Conservation (phyloP, 2,797 vertebrate genomes). For the Chaetophractus vellerosus region DNA sequence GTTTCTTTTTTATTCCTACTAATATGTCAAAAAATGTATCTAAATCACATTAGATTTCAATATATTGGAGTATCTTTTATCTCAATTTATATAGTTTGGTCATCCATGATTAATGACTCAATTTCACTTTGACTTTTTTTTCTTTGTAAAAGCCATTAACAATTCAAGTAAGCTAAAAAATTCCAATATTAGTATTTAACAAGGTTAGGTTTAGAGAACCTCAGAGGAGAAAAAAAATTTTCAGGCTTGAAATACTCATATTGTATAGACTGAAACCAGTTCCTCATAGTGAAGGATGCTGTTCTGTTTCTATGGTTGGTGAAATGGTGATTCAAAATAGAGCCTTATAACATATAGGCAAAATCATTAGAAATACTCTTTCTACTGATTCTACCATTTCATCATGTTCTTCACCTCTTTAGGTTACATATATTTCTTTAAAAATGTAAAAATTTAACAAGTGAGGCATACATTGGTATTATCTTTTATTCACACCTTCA, state of each 20-base stretch:
- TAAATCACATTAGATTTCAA: slow-evolving; percentile 13
- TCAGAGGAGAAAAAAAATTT: background rate
- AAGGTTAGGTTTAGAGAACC: background rate
- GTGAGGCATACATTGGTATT: background rate
- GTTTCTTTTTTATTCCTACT: background rate
- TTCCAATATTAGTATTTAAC: background rate
- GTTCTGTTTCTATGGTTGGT: background rate
- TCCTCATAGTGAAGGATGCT: background rate
- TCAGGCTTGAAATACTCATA: background rate
- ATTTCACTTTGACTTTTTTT: background rate
- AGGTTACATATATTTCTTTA: background rate
- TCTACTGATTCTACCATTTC: background rate
- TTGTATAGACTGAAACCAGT: background rate
- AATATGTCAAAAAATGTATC: background rate
- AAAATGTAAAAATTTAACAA: background rate
- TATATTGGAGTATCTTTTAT: background rate
- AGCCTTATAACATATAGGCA: background rate
- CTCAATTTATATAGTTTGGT: background rate
- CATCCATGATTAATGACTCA: slow-evolving; percentile 8
- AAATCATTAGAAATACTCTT: background rate
- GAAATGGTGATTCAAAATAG: background rate
- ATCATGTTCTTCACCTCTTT: background rate
- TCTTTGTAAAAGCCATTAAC: background rate
- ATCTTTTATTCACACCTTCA: background rate
- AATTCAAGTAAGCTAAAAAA: background rate